Evolutionary conservation across 1,140 invertebrate species (phyloP).

Genomic region (Melanaphis sacchari): DNA sequence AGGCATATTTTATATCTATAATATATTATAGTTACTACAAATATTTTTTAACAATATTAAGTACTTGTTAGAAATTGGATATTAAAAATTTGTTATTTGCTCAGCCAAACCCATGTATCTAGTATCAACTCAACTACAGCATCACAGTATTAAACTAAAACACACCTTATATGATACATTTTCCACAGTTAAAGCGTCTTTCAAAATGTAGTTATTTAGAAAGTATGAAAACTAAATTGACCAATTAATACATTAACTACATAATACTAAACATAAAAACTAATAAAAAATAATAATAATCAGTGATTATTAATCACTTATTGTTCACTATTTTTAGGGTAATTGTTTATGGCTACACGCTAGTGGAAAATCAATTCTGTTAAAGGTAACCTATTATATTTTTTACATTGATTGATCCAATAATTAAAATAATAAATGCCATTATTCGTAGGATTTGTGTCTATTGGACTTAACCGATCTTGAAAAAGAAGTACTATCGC

Average conservation of each 20-base stretch:
- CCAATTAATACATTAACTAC: not conserved
- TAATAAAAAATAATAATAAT: not conserved
- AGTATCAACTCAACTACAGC: not conserved
- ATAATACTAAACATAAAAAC: not conserved
- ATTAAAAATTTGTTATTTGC: not conserved
- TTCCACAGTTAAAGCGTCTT: not conserved
- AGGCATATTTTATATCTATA: not conserved
- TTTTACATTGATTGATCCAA: not conserved
- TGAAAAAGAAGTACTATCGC: slow-evolving; percentile 80
- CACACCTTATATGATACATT: not conserved
- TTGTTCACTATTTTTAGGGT: slow-evolving; percentile 69
- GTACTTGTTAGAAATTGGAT: not conserved
- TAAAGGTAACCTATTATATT: slow-evolving; percentile 62
- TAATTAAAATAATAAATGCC: not conserved
- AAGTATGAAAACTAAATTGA: not conserved
- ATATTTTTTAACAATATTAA: not conserved
- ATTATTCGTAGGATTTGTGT: slow-evolving; percentile 67
- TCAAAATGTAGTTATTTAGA: not conserved
- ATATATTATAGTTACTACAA: not conserved
- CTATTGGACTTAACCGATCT: slow-evolving; percentile 80
- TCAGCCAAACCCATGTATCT: not conserved
- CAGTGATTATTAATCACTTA: too few species aligned
- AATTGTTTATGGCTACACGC: slow-evolving; percentile 84
- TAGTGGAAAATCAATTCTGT: slow-evolving; percentile 75
- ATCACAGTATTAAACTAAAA: not conserved